A percentile compares a stretch with the other conserved stretches of the same genome.
Evolutionary conservation across 2,888 invertebrate species (phyloP).

Genomic region (Parelbella ahira): DNA sequence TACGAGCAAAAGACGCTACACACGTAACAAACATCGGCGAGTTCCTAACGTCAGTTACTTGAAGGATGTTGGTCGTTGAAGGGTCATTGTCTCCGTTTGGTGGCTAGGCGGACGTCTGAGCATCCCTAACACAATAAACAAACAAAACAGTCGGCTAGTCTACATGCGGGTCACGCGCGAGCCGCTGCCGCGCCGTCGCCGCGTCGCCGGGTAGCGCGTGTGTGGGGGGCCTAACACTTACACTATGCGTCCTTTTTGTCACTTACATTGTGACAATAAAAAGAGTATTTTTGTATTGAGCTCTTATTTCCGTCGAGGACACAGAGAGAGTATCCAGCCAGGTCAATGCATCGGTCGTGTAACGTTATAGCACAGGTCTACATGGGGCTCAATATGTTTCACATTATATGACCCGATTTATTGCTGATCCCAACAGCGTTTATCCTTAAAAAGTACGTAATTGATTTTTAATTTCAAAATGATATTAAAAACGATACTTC

Average conservation of each 20-base stretch:
- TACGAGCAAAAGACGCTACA: too few relatives aligned
- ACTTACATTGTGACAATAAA: slow-evolving; percentile 8
- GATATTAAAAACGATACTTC: too few relatives aligned
- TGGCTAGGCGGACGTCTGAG: slow-evolving; percentile 18
- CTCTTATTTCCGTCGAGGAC: slow-evolving; percentile 5
- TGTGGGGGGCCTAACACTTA: slow-evolving; percentile 26
- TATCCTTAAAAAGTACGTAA: too few relatives aligned
- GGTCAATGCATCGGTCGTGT: slow-evolving; percentile 8
- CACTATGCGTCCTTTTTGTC: slow-evolving; percentile 11
- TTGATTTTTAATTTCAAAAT: too few relatives aligned
- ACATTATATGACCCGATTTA: too few relatives aligned
- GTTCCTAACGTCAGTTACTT: too few relatives aligned
- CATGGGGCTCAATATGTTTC: slow-evolving; percentile 6
- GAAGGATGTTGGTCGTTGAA: slow-evolving; percentile 1
- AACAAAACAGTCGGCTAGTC: slow-evolving; percentile 22
- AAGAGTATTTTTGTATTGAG: slow-evolving; percentile 1
- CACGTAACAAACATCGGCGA: too few relatives aligned
- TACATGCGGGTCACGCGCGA: slow-evolving; percentile 28
- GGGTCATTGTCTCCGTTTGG: slow-evolving; percentile 24
- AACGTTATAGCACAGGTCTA: slow-evolving; percentile 1
- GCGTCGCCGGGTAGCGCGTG: slow-evolving; percentile 26
- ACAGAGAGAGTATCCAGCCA: slow-evolving; percentile 9
- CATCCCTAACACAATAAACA: slow-evolving; percentile 26
- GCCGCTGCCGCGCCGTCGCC: slow-evolving; percentile 28
- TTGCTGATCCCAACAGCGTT: too few relatives aligned